Evolutionary conservation across 1,140 invertebrate genomes (phyloP), one percentile per base, ranked within the genome.

Genomic region (Trinorchestia longiramus): DNA sequence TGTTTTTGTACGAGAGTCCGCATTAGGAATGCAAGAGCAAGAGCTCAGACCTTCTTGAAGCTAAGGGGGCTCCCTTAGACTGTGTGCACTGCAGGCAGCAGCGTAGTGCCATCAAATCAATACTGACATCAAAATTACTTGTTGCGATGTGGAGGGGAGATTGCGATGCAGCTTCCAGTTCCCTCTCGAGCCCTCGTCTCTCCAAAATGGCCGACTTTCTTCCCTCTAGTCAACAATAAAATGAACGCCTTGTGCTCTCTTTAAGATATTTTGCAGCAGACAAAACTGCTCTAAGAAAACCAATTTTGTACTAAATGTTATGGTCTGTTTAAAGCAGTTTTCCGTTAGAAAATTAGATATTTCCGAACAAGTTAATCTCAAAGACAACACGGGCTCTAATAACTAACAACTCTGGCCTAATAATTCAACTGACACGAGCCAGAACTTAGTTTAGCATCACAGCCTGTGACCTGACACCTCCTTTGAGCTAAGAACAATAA

Each of bases 41-140:
- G n/a, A 94, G 92, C 44, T 94, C 44, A 42, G 43, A 17, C 44
- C 3, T 47, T 36, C 11, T 36, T 8, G 17, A 3, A 3, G 6
- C 44, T 94, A 45, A 94, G 92, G 44, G 92, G 92, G 92, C 92
- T 47, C 43, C 44, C 36, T 44, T 44, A 19, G 47, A 6, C 47
- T 53, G 47, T 53, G 47, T n/a, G 44, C 43, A 45, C 41, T 47
- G 92, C 43, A 94, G 92, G 43, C 92, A 45, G 36, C 87, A n/a
- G 87, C 87, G 40, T 87, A 40, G 87, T 36, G 43, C 43, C 92
- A 40, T 44, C 92, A 94, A 47, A 94, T 94, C 92, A 94, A 94
- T 94, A 94, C 92, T 45, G 92, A 94, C 92, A 94, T 94, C 92
- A 94, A 47, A 94, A 94, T 94, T 94, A 94, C 92, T 45, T 94